Evolutionary conservation across 2,888 invertebrate species (phyloP), one percentile per base, ranked within the genome.

Genomic region (Drosophila incognita): DNA sequence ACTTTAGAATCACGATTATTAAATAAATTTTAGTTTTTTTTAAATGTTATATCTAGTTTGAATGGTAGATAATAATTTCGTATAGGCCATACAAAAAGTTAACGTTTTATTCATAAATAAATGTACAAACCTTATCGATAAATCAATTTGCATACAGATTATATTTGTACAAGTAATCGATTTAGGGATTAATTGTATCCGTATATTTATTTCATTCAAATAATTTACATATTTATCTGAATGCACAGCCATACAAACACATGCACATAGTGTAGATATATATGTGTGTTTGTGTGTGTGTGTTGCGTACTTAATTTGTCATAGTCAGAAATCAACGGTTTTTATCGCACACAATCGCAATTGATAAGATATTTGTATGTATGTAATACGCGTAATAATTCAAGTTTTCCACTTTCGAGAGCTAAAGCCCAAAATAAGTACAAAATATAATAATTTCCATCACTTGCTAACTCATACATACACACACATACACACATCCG

Each of bases 361-460:
- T 21, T 75, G 80, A 79, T 78, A 78, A 79, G 72, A 60, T 57
- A 71, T 57, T 49, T 71, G 29, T 4, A 4, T 46, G 21, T 8
- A 46, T 46, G 13, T 21, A 15, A 24, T 56, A 33, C 67, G 61
- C 76, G 65, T 57, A 61, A 75, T 66, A 57, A 65, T 76, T 70
- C 52, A 40, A 35, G 35, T 54, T 74, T 51, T 33, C 38, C 54
- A 48, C 42, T 52, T 52, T 62, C 40, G 56, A 66, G 69, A 24
- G 24, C 74, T 73, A 67, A 74, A 52, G 60, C 36, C 72, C 72
- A 66, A 72, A 72, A 76, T 79, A 66, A 64, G 72, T 35, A 42
- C 24, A 51, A 33, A 53, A 53, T 27, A 53, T 27, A 74, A 58
- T 15, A 64, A 64, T 52, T 63, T 40, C 33, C 42, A 54, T 52